Conservation (phyloP, 1,140 invertebrate species). For the Procambarus virginalis region DNA sequence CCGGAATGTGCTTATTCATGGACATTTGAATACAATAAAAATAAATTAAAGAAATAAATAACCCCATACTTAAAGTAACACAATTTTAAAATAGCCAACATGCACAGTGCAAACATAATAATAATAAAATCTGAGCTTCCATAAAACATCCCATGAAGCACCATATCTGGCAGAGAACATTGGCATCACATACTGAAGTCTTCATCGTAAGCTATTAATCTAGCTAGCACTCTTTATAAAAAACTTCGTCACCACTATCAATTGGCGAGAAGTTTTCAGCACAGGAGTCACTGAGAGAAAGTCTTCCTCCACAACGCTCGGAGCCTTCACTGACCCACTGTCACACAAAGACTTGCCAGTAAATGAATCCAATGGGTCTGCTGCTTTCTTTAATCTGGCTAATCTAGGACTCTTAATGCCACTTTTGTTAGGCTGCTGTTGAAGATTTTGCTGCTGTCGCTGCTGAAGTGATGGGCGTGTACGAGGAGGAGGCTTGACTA, state of each 20-base stretch:
- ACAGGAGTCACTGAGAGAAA: conserved; percentile 64
- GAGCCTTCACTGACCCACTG: conserved; percentile 62
- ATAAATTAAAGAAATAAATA: conserved; percentile 62
- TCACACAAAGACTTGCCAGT: conserved; percentile 57
- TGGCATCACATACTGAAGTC: conserved; percentile 21
- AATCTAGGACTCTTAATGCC: conserved; percentile 57
- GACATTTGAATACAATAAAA: conserved; percentile 28
- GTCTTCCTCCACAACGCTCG: conserved; percentile 51
- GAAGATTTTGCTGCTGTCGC: conserved; percentile 19
- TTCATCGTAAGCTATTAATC: conserved; percentile 3
- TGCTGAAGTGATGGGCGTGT: conserved; percentile 27
- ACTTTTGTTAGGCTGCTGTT: conserved; percentile 31
- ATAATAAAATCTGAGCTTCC: conserved; percentile 29
- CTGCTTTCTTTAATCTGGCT: conserved; percentile 40
- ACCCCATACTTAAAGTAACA: conserved; percentile 40
- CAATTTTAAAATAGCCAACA: neutral
- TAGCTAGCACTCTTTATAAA: conserved; percentile 47
- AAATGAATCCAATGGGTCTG: conserved; percentile 58
- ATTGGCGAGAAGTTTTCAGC: conserved; percentile 64
- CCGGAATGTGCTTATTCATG: conserved; percentile 51
- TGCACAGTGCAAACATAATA: conserved; percentile 47
- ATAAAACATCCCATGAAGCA: conserved; percentile 34
- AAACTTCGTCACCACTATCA: conserved; percentile 63
- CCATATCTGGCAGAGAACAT: conserved; percentile 54
- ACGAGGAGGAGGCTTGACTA: conserved; percentile 44